These are phyloP conservation scores for Mesorhabditis belari DNA, from an alignment of 2,888 invertebrate genomes.

Conservation along the genomic window DNA sequence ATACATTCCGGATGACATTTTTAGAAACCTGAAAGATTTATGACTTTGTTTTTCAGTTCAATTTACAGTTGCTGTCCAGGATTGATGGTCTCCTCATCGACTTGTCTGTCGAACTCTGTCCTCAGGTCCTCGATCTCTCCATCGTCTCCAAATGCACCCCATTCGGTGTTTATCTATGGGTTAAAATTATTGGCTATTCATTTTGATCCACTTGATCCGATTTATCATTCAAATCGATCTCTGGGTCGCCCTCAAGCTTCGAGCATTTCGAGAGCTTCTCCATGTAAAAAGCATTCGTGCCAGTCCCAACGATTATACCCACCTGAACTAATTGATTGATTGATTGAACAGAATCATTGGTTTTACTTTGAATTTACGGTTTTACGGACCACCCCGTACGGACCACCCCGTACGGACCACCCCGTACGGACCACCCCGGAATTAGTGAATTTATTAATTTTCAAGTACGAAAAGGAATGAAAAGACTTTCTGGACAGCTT, in stretches of 20 bases:
- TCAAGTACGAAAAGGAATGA: too few relatives aligned
- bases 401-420: too few relatives aligned
- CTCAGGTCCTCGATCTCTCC: conserved; percentile 77
- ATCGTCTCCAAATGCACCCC: conserved; percentile 93
- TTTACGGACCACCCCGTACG: too few relatives aligned
- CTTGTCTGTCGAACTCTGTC: conserved; percentile 68
- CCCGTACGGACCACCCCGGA: too few relatives aligned
- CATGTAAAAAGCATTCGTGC: conserved; percentile 60
- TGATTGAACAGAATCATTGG: too few relatives aligned
- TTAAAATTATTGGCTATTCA: too few relatives aligned
- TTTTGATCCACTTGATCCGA: too few relatives aligned
- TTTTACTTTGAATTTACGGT: too few relatives aligned
- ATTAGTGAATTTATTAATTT: too few relatives aligned
- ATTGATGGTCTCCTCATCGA: conserved; percentile 77
- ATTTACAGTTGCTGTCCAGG: conserved; percentile 64
- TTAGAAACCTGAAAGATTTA: conserved; percentile 68
- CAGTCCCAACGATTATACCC: conserved; percentile 71
- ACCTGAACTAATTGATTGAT: too few relatives aligned
- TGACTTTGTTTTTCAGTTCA: not conserved
- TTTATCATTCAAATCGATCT: conserved; percentile 24
- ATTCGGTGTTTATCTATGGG: conserved; percentile 91
- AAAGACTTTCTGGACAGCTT: too few relatives aligned
- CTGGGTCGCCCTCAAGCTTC: conserved; percentile 40
- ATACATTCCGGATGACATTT: conserved; percentile 97
- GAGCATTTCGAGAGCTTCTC: conserved; percentile 53